phyloP scores from a whole-genome alignment of 2,797 vertebrate species.

The Geotrypetes seraphini region DNA sequence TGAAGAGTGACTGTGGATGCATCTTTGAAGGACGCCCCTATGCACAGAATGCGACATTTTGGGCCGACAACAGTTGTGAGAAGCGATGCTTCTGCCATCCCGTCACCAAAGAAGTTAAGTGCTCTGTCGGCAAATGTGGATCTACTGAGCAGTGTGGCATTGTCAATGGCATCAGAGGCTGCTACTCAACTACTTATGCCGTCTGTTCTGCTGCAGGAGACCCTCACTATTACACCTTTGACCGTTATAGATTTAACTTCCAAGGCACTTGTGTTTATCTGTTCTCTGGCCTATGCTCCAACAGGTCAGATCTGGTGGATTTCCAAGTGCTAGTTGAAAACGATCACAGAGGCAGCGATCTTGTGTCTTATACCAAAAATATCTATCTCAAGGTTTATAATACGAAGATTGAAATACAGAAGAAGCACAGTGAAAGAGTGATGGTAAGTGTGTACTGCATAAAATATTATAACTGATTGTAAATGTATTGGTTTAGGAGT shows the following conservation, averaged over 20 bases:
- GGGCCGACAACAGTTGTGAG: slow-evolving; percentile 49
- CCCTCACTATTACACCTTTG: slow-evolving; percentile 66
- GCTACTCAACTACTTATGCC: slow-evolving; percentile 33
- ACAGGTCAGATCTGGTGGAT: neutral
- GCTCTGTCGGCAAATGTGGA: slow-evolving; percentile 41
- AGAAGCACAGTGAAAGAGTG: neutral
- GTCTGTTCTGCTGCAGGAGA: slow-evolving; percentile 50
- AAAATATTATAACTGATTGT: too few species aligned
- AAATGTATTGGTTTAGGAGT: slow-evolving; percentile 73
- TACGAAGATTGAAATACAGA: slow-evolving; percentile 14
- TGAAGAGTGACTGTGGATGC: slow-evolving; percentile 56
- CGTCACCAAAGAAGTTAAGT: slow-evolving; percentile 29
- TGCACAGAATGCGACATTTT: slow-evolving; percentile 51
- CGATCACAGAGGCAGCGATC: neutral
- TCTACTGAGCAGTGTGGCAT: slow-evolving; percentile 36
- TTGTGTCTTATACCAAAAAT: neutral
- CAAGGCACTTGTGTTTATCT: slow-evolving; percentile 70
- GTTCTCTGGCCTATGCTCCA: slow-evolving; percentile 24
- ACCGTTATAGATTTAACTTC: slow-evolving; percentile 57
- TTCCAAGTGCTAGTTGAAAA: slow-evolving; percentile 53
- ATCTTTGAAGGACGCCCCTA: slow-evolving; percentile 50
- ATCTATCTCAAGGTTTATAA: slow-evolving; percentile 18
- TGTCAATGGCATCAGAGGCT: slow-evolving; percentile 46
- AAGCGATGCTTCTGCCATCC: slow-evolving; percentile 53
- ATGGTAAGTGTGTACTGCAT: slow-evolving; percentile 12